phyloP scores from a whole-genome alignment of 2,797 vertebrate species.

The Vultur gryphus region DNA sequence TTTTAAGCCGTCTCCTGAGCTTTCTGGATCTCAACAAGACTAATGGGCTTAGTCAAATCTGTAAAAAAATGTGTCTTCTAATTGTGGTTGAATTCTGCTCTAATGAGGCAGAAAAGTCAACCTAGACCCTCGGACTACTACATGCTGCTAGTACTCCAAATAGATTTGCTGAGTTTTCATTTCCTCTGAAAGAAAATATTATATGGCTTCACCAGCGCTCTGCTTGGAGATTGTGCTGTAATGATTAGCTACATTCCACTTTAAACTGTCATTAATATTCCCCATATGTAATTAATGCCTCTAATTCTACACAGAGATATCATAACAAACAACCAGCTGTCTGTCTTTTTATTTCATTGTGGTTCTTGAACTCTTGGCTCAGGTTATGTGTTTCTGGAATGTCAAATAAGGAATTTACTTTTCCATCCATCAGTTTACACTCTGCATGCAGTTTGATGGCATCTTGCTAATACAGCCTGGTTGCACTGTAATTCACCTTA shows the following conservation, averaged over 20 bases:
- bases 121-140: background rate
- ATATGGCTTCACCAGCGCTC: background rate
- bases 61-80: background rate
- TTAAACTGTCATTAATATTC: conserved; percentile 26
- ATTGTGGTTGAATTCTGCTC: background rate
- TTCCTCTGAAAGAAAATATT: background rate
- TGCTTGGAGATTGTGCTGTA: background rate
- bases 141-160: background rate
- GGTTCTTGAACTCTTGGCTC: conserved; percentile 47
- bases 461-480: conserved; percentile 64
- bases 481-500: conserved; percentile 61
- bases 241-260: conserved; percentile 4
- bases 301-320: conserved; percentile 2
- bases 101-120: background rate
- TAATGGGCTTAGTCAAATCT: background rate
- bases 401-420: conserved; percentile 62
- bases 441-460: conserved; percentile 10
- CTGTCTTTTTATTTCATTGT: conserved; percentile 26
- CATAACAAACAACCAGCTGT: conserved; percentile 32
- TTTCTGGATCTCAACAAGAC: background rate
- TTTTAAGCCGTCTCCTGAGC: background rate
- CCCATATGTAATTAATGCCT: conserved; percentile 7
- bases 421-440: conserved; percentile 58
- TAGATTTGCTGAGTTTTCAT: conserved; percentile 13
- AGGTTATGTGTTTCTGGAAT: conserved; percentile 61